These are phyloP conservation scores for Mionectes olivaceus DNA, from an alignment of 2,797 vertebrate genomes.

Conservation along the genomic window DNA sequence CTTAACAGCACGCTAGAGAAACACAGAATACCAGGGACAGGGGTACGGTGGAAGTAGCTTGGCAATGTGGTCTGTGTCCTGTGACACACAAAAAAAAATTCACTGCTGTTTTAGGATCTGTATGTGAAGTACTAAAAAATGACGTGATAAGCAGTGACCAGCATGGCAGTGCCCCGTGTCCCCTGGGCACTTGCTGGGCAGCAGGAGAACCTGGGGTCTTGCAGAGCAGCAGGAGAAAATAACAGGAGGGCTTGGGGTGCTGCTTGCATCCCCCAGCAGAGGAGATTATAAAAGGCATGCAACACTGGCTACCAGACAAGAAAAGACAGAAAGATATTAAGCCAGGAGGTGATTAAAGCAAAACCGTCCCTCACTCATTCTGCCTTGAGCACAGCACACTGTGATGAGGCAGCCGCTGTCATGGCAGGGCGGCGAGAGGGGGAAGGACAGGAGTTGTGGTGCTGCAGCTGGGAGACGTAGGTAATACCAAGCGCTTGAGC, in stretches of 20 bases:
- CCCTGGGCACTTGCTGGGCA: fast-evolving
- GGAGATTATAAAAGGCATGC: neutral
- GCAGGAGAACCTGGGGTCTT: neutral
- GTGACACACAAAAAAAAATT: neutral
- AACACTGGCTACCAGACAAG: fast-evolving
- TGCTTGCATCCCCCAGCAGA: neutral
- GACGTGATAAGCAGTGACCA: fast-evolving
- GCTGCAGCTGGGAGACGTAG: neutral
- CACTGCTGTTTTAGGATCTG: neutral
- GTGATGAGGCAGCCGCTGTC: fast-evolving
- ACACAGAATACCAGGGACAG: neutral
- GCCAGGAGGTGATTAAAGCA: neutral
- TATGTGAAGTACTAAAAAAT: neutral
- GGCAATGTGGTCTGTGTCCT: fast-evolving
- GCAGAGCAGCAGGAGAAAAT: neutral
- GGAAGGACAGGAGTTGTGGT: neutral
- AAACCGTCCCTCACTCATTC: fast-evolving
- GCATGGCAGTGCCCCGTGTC: fast-evolving
- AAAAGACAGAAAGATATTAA: neutral
- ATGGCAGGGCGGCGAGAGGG: too few species aligned
- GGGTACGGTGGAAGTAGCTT: neutral
- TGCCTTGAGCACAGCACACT: fast-evolving
- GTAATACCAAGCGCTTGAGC: neutral
- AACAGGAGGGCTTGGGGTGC: neutral
- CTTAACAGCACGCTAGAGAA: neutral